Evolutionary conservation across 2,888 invertebrate genomes (phyloP), one percentile per base, ranked within the genome.

Genomic region (Mimas tiliae): DNA sequence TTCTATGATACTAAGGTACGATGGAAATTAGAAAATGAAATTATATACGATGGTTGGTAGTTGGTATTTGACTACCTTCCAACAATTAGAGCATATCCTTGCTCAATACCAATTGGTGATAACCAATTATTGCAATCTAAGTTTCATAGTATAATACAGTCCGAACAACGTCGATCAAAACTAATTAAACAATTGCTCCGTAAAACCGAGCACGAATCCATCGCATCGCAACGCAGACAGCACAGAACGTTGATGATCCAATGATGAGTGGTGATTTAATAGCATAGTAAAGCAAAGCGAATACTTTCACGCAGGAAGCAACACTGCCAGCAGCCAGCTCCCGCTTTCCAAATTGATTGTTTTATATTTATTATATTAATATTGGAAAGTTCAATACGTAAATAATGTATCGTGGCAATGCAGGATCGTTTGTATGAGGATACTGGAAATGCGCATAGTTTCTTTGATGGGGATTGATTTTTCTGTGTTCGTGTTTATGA

Each of bases 311-410:
- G 58, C 42, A 58, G 58, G 58, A 58, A 58, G 42, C 42, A 19
- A 14, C 42, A 19, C 9, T 38, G 38, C 58, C 38, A 16, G 27
- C 53, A 33, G n/a, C 8, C n/a, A n/a, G 42, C 38, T 16, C 58
- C 42, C 42, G 58, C 58, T 58, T 58, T 58, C 58, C 58, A 58
- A 58, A 58, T 42, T 58, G 55, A n/a, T n/a, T n/a, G n/a, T n/a
- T 38, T 58, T 58, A 19, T 58, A 38, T 38, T 58, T 58, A 58
- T 58, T 58, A 19, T 58, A 42, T 42, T 58, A n/a, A 53, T 53
- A 42, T 58, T 42, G 58, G 58, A 58, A 58, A 58, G 58, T 58
- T 58, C 58, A 42, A 42, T 42, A 19, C 58, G 16, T 38, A 55
- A 34, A 16, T 38, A 58, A 58, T 42, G 42, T 58, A 42, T 58